Evolutionary conservation across 1,140 invertebrate genomes (phyloP).

Genomic region (Rhagoletis pomonella): DNA sequence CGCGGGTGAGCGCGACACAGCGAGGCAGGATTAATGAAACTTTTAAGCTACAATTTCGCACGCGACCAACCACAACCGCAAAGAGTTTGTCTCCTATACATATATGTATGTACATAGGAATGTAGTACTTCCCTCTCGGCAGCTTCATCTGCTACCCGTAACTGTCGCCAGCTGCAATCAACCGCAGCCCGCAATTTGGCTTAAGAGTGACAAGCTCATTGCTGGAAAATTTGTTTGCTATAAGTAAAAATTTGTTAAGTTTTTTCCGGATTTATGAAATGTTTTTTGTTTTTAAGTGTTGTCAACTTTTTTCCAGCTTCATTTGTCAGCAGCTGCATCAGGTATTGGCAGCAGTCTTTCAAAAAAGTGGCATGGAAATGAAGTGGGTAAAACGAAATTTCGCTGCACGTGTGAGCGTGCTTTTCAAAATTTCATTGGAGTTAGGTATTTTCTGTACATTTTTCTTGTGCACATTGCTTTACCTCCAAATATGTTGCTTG

Average conservation of each 20-base stretch:
- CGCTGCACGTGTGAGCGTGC: not conserved
- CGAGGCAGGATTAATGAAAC: not conserved
- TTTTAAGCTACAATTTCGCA: not conserved
- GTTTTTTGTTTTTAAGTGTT: not conserved
- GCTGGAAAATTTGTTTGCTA: not conserved
- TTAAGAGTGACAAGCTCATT: conserved; percentile 15
- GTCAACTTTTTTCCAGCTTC: not conserved
- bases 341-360: not conserved
- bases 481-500: not conserved
- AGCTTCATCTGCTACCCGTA: too few species aligned
- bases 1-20: not conserved
- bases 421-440: not conserved
- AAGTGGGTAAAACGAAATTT: not conserved
- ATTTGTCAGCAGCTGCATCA: not conserved
- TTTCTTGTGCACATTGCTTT: not conserved
- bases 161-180: not conserved
- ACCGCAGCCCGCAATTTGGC: not conserved
- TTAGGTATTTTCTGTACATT: not conserved
- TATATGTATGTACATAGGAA: too few species aligned
- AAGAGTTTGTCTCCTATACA: too few species aligned
- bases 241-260: not conserved
- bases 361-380: not conserved
- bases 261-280: not conserved
- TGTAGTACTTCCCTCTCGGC: too few species aligned
- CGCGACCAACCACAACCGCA: too few species aligned